Conservation (phyloP, 2,113 vertebrate genomes). For the Platysternon megacephalum region DNA sequence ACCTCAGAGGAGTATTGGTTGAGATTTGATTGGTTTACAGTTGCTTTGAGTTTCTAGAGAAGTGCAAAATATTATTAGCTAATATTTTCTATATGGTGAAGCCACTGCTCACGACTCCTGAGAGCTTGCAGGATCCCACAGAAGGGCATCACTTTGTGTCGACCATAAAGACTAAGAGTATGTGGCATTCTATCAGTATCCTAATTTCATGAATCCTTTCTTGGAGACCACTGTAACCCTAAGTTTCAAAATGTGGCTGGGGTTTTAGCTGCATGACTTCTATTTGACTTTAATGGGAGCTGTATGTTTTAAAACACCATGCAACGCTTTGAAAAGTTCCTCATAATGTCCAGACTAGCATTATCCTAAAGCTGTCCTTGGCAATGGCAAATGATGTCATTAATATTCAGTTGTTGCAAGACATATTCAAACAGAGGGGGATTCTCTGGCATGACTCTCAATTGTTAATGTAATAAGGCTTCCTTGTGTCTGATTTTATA, state of each 20-base stretch:
- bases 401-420: constrained; percentile 63
- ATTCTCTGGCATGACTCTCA: constrained; percentile 24
- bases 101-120: neutral
- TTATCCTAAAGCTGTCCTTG: constrained; percentile 52
- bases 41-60: constrained; percentile 1
- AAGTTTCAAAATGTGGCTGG: constrained; percentile 34
- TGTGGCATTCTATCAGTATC: neutral
- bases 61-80: neutral
- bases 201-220: constrained; percentile 50
- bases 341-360: constrained; percentile 35
- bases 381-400: constrained; percentile 54
- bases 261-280: constrained; percentile 54
- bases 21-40: constrained; percentile 2
- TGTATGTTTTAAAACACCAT: constrained; percentile 29
- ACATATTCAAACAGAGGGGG: constrained; percentile 42
- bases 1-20: neutral
- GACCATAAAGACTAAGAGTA: constrained; percentile 1
- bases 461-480: constrained; percentile 72
- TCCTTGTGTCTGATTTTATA: constrained; percentile 67
- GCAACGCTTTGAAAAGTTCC: constrained; percentile 36
- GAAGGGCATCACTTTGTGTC: constrained; percentile 15
- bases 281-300: constrained; percentile 59
- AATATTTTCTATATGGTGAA: neutral
- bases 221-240: constrained; percentile 24
- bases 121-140: neutral